Evolutionary conservation across 2,113 vertebrate genomes (phyloP), one percentile per base, ranked within the genome.

Genomic region (Murina feae): DNA sequence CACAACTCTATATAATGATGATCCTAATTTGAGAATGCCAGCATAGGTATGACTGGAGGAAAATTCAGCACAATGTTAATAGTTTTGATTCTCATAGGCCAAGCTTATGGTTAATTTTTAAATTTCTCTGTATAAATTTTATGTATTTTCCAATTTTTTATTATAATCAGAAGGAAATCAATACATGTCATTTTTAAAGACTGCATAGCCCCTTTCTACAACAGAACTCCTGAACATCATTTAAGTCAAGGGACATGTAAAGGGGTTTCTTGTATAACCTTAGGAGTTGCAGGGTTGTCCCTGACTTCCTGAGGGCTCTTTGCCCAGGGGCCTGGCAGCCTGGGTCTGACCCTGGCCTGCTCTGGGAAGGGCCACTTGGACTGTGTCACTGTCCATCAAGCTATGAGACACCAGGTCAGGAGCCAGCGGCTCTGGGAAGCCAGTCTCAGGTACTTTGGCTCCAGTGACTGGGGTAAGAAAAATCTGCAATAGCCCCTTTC

Each of bases 91-190:
- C 89, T 53, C 75, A 65, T 30, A 53, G 17, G 5, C 37, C 53
- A 68, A 35, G 14, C 35, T 86, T 95, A 84, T 58, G 65, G 9
- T 71, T 86, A 47, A 82, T 87, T 96, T 85, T 92, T n/a, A n/a
- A 82, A 92, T 81, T 92, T 92, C n/a, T 79, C 60, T 76, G 17
- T 66, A 2, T 86, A 83, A 51, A 51, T 83, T 69, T 95, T 44
- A 75, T 86, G 2, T 90, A 35, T 53, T 95, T 94, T 92, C 65
- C 21, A 90, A 39, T 90, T 4, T 87, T 76, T 90, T 49, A 49
- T 72, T 66, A 66, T 39, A 55, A 69, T 85, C n/a, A 72, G 30
- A 86, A 88, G 66, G 91, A 87, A 92, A 92, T 85, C 51, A 90
- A 21, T 74, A 55, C 28, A 35, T 95, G 25, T 60, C 65, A 44